Base-by-base conservation (phyloP, 2,797 vertebrate species). In the Tinamus major region DNA sequence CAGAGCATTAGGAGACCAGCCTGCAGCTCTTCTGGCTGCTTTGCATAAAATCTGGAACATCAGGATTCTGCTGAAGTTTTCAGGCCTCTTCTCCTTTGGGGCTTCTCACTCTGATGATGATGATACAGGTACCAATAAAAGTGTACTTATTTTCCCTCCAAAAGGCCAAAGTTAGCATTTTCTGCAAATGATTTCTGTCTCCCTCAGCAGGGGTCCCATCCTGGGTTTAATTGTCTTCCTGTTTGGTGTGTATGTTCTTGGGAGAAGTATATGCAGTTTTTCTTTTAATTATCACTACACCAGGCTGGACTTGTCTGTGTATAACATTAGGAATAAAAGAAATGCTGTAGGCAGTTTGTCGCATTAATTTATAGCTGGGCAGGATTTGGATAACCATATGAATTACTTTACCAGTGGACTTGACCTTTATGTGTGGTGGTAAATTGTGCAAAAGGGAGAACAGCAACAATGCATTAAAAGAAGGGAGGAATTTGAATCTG, bases 361-460 rank as follows among this genome's bases (percentile, higher is more conserved):
- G 90, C 27, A 7, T 91, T 95, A 96, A 95, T 94, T 96, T 94
- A 96, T 93, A 87, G 91, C 89, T 85, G 93, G 85, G 39, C 93
- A 77, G 75, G 53, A 85, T 95, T 82, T 89, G 85, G 91, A 89
- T 93, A 94, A 85, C 89, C 85, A 76, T 90, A 92, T 92, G 93
- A 95, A 93, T 96, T 93, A 85, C 91, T 96, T 96, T 94, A 95
- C 85, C 87, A 87, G 85, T 92, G 92, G 92, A 88, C 87, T 86
- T 94, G 94, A 96, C 92, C 91, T 96, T 91, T 92, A 85, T 92
- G 88, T 95, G 62, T 95, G 93, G 94, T 92, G 80, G 94, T 92
- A 94, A 93, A 95, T 96, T 94, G 75, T 79, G 80, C 0, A 1
- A 82, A 55, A 79, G 72, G 16, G 61, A 86, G 87, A 96, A 93